These are phyloP conservation scores for Liasis olivaceus DNA, from an alignment of 2,797 vertebrate species.

Conservation along the genomic window DNA sequence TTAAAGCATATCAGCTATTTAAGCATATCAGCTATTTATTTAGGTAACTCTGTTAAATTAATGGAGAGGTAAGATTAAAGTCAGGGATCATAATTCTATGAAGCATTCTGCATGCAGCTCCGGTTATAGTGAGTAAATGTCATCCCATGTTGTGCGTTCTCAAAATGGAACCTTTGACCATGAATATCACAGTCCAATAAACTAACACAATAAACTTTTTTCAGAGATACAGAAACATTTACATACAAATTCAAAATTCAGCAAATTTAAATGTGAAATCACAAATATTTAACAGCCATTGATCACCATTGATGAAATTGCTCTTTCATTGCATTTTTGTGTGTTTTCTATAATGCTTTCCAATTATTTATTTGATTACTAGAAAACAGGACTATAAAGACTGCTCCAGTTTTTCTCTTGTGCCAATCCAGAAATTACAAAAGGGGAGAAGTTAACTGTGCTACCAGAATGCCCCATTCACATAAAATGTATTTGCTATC, in stretches of 20 bases:
- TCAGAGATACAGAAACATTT: conserved; percentile 42
- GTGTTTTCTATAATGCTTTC: conserved; percentile 64
- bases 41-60: not conserved
- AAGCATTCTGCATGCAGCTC: not conserved
- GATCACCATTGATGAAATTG: conserved; percentile 39
- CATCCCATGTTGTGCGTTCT: not conserved
- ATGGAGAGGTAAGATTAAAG: not conserved
- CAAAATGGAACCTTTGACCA: not conserved
- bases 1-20: not conserved
- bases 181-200: conserved; percentile 27
- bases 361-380: conserved; percentile 70
- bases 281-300: conserved; percentile 57
- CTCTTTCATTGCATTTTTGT: conserved; percentile 60
- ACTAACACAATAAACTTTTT: conserved; percentile 40
- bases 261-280: conserved; percentile 51
- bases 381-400: conserved; percentile 68
- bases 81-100: not conserved
- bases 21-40: not conserved
- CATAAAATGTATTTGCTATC: too few relatives aligned
- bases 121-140: not conserved
- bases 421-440: too few relatives aligned
- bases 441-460: too few relatives aligned
- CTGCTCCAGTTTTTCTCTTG: conserved; percentile 48
- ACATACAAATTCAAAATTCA: conserved; percentile 61
- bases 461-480: too few relatives aligned